Evolutionary conservation across 1,140 invertebrate species (phyloP), one percentile per base, ranked within the genome.

Genomic region (Frieseomelitta varia): DNA sequence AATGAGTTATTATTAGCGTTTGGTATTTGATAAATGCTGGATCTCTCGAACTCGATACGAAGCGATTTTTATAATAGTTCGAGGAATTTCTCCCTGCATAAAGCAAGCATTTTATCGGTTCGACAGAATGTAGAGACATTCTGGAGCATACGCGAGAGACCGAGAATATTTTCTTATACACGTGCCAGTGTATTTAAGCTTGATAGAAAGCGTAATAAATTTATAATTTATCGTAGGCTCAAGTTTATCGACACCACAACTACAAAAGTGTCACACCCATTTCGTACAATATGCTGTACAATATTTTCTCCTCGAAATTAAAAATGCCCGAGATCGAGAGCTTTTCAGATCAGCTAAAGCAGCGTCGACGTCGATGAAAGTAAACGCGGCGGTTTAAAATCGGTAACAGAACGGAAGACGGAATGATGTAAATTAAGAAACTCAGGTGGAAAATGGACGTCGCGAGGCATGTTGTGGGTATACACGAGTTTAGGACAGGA

Each of bases 391-490:
- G 47, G 79, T 88, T 74, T 63, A 73, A 65, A 67, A 68, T 63
- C 72, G 76, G 21, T 30, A 65, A 61, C 53, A 27, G 75, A 27
- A 30, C 27, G 79, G 19, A 14, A 24, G 61, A 76, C 61, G 72
- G 39, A 39, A 34, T 21, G 80, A 75, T 76, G 81, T 79, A 90
- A 88, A 86, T 87, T 88, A 58, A 65, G 83, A 85, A 72, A 30
- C 82, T 68, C 75, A 34, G 71, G 24, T 77, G 47, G 47, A 84
- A 88, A 86, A 78, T 63, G 47, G n/a, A 80, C 67, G 78, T 67
- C 47, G 65, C 68, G 68, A 73, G 71, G 69, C 61, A 74, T 19
- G 39, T 56, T 53, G 53, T 47, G 67, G 51, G 24, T 21, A 27
- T 76, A 78, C 17, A 51, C 30, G 56, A 83, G 51, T 58, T 77